Conservation (phyloP, 2,888 invertebrate species). For the Lottia scabra region DNA sequence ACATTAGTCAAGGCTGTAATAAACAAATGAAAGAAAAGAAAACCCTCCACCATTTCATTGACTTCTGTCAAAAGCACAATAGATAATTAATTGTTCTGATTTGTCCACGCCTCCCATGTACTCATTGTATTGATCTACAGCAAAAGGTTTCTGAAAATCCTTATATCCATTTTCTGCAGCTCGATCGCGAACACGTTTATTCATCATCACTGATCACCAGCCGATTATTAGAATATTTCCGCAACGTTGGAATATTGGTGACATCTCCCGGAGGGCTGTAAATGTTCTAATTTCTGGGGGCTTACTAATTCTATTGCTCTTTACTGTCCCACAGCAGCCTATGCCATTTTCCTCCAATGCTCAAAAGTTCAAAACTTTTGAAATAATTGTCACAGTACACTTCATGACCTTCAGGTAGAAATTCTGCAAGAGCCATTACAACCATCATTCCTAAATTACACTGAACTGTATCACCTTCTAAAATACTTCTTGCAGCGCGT, state of each 20-base stretch:
- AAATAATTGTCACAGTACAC: neutral
- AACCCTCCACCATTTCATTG: neutral
- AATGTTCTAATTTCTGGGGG: neutral
- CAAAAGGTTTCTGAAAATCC: neutral
- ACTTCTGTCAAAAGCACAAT: neutral
- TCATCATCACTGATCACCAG: neutral
- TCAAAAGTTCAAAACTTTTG: neutral
- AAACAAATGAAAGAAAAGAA: neutral
- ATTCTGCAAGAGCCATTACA: neutral
- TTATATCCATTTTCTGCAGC: neutral
- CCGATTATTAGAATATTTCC: neutral
- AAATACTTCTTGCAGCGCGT: too few relatives aligned
- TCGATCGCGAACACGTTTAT: neutral
- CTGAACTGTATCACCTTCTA: neutral
- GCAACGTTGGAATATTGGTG: neutral
- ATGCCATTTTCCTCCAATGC: neutral
- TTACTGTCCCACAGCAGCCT: neutral
- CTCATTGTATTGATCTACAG: neutral
- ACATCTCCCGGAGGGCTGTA: neutral
- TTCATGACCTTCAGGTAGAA: neutral
- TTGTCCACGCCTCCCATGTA: neutral
- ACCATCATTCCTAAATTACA: neutral
- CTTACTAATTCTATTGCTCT: neutral
- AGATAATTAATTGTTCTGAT: neutral
- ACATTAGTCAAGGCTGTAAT: neutral